phyloP scores from a whole-genome alignment of 2,888 invertebrate species.

The Tenodera sinensis region DNA sequence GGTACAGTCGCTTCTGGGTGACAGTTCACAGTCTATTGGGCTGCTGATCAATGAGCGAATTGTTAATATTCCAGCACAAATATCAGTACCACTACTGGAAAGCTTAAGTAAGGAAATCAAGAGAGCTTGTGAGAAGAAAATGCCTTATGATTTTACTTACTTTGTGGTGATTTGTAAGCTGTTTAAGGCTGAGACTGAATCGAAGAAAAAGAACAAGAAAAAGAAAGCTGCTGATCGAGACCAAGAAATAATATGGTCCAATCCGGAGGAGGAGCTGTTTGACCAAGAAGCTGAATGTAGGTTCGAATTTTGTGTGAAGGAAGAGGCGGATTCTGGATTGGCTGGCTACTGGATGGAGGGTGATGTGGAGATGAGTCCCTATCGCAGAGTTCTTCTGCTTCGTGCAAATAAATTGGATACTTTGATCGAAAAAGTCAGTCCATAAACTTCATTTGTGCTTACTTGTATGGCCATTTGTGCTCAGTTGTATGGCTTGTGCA shows the following conservation, averaged over 20 bases:
- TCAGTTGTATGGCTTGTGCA: neutral
- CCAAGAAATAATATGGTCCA: slow-evolving; percentile 65
- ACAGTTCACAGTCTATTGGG: slow-evolving; percentile 64
- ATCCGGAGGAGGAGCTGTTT: slow-evolving; percentile 83
- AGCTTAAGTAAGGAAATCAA: slow-evolving; percentile 74
- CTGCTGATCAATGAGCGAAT: slow-evolving; percentile 86
- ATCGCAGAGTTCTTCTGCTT: slow-evolving; percentile 71
- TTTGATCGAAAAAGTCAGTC: slow-evolving; percentile 53
- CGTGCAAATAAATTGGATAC: slow-evolving; percentile 63
- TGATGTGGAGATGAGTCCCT: slow-evolving; percentile 73
- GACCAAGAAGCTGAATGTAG: slow-evolving; percentile 64
- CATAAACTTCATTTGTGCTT: neutral
- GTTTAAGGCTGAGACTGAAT: slow-evolving; percentile 54
- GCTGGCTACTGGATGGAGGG: slow-evolving; percentile 78
- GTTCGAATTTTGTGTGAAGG: slow-evolving; percentile 70
- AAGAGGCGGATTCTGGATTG: slow-evolving; percentile 74
- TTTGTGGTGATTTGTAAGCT: slow-evolving; percentile 78
- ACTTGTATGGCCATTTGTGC: no score
- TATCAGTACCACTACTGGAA: slow-evolving; percentile 77
- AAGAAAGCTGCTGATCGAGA: slow-evolving; percentile 44
- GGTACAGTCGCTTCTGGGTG: slow-evolving; percentile 61
- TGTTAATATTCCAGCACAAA: slow-evolving; percentile 84
- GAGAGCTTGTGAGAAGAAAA: slow-evolving; percentile 67
- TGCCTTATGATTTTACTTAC: slow-evolving; percentile 76
- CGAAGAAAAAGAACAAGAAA: slow-evolving; percentile 30